These are phyloP conservation scores for Stenolophus ochropezus DNA, from an alignment of 2,888 invertebrate genomes.

Conservation along the genomic window DNA sequence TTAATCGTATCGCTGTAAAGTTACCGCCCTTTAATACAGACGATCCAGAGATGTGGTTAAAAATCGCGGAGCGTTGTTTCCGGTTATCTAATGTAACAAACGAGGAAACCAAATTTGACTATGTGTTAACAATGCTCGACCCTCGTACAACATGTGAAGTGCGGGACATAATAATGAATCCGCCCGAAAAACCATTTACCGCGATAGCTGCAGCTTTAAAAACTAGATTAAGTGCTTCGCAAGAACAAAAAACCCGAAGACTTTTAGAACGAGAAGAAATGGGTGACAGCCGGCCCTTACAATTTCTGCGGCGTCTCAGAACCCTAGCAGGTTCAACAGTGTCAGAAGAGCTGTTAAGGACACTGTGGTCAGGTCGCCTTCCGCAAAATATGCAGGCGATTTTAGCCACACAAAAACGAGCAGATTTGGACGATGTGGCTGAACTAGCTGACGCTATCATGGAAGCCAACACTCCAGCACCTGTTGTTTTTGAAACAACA, in stretches of 20 bases:
- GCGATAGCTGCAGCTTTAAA: conserved; percentile 62
- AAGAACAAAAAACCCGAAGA: conserved; percentile 60
- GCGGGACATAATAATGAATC: conserved; percentile 61
- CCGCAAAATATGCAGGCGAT: conserved; percentile 55
- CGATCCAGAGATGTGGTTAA: conserved; percentile 63
- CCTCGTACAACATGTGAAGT: conserved; percentile 61
- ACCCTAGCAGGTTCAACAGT: conserved; percentile 58
- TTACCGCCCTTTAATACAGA: conserved; percentile 59
- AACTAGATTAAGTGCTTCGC: conserved; percentile 60
- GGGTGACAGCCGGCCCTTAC: conserved; percentile 62
- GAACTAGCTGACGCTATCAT: conserved; percentile 41
- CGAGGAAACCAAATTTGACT: conserved; percentile 60
- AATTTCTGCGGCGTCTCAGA: conserved; percentile 62
- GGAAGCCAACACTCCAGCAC: not conserved
- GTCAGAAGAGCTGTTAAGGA: conserved; percentile 44
- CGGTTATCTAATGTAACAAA: conserved; percentile 41
- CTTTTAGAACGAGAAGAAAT: conserved; percentile 60
- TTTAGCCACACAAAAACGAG: conserved; percentile 45
- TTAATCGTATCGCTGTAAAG: not conserved
- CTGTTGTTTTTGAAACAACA: not conserved
- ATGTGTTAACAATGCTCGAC: conserved; percentile 61
- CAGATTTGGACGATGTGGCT: conserved; percentile 50
- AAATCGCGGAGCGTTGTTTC: conserved; percentile 60
- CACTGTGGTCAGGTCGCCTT: too few relatives aligned
- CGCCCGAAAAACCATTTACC: conserved; percentile 59